Evolutionary conservation across 2,797 vertebrate species (phyloP).

Genomic region (Poliocrania exsul): DNA sequence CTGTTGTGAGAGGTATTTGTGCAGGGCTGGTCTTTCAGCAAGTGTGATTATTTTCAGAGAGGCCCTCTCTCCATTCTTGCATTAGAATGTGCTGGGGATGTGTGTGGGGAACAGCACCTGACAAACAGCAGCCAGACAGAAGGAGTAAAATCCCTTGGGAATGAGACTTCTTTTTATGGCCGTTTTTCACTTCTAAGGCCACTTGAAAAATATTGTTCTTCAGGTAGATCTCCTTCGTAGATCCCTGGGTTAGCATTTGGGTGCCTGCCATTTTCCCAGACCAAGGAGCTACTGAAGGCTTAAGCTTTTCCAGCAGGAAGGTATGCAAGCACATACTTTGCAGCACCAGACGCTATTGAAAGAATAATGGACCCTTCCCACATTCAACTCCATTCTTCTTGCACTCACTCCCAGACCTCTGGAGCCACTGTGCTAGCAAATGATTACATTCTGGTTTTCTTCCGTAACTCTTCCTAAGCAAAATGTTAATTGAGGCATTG

Average conservation of each 20-base stretch:
- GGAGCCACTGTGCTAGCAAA: constrained; percentile 50
- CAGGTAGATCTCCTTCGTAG: constrained; percentile 63
- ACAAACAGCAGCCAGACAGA: constrained; percentile 30
- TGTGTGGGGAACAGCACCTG: background rate
- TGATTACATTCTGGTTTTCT: constrained; percentile 56
- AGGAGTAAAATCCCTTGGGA: constrained; percentile 53
- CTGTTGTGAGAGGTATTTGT: constrained; percentile 61
- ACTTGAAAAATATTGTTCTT: constrained; percentile 69
- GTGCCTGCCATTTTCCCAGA: constrained; percentile 67
- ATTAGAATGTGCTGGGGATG: constrained; percentile 41
- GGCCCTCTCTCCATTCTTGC: constrained; percentile 52
- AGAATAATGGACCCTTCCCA: constrained; percentile 71
- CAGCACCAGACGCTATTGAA: constrained; percentile 68
- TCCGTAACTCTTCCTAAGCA: constrained; percentile 38
- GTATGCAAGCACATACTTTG: constrained; percentile 53
- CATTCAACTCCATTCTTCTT: constrained; percentile 57
- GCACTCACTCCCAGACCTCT: constrained; percentile 30
- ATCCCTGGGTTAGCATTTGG: constrained; percentile 54
- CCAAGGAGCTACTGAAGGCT: constrained; percentile 50
- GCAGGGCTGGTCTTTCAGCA: constrained; percentile 63
- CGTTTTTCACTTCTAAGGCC: constrained; percentile 59
- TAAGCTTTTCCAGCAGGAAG: constrained; percentile 66
- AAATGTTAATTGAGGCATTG: constrained; percentile 46
- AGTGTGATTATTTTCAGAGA: constrained; percentile 69
- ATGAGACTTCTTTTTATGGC: constrained; percentile 28